Conservation (phyloP, 92 coral and sea anemone genomes). For the Palythoa caribaeorum region DNA sequence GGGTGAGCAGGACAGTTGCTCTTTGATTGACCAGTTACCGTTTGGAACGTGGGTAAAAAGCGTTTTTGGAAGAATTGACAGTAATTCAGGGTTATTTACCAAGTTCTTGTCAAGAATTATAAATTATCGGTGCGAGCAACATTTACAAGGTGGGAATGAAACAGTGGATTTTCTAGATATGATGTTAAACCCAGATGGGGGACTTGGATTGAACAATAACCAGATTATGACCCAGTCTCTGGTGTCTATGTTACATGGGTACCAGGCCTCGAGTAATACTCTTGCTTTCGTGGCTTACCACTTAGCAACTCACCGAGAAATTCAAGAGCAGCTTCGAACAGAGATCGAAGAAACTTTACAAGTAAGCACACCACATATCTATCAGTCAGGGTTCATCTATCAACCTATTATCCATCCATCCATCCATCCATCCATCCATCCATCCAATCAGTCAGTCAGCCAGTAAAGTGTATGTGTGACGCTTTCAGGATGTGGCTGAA, state of each 20-base stretch:
- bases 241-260: background rate
- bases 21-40: background rate
- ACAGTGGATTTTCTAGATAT: constrained; percentile 26
- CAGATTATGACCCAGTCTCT: constrained; percentile 26
- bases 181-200: background rate
- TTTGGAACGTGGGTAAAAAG: constrained; percentile 7
- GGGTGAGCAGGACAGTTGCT: background rate
- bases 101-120: constrained; percentile 23
- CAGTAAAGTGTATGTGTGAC: background rate
- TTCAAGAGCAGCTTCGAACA: constrained; percentile 28
- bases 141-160: background rate
- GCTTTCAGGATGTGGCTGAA: too few relatives aligned
- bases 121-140: constrained; percentile 19
- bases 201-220: constrained; percentile 28
- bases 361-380: background rate
- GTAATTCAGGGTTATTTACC: background rate
- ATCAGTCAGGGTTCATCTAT: too few relatives aligned
- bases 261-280: constrained; percentile 36
- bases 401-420: background rate
- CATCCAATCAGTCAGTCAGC: background rate
- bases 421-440: background rate
- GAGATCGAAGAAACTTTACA: background rate
- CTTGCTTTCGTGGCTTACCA: constrained; percentile 33
- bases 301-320: constrained; percentile 25
- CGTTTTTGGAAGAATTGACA: background rate